Evolutionary conservation across 2,888 invertebrate species (phyloP), one percentile per base, ranked within the genome.

Genomic region (Agrilus biguttatus): DNA sequence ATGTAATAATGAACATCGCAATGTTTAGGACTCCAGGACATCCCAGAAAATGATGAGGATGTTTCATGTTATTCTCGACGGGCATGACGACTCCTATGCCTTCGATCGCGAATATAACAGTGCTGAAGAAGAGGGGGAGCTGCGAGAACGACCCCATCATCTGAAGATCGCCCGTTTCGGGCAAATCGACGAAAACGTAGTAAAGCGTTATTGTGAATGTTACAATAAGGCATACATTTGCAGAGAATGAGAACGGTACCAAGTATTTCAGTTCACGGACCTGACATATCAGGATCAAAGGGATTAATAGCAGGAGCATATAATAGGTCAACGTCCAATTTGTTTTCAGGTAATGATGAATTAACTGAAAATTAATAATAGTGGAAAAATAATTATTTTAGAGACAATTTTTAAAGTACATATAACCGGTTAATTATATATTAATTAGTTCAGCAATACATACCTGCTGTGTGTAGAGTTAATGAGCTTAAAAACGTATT

Each of bases 31-130:
- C 89, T 10, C 95, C 89, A 0, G 83, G 85, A 49, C 80, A 80
- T 4, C 81, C 80, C 33, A 92, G 75, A 58, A 87, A 87, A 49
- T 84, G 80, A 45, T 80, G 71, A 0, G 90, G 90, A 42, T 80
- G 79, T 14, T 73, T 74, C 92, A 96, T 93, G 37, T 83, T 84
- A 61, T 93, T 93, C 65, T 95, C 93, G n/a, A 96, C 79, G 0
- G 96, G 96, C 75, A 96, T 80, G 8, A 95, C 86, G 40, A 83
- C 85, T 36, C 88, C 88, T 50, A 97, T 95, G 38, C 90, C 92
- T 71, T 98, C 97, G 78, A 97, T 96, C 2, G 97, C 91, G 62
- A 95, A 98, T 52, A 98, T 83, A 0, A 92, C 95, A 0, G 95
- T 96, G 42, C 95, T 77, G 62, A 97, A 89, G 68, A 91, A 97